Percentiles rank a stretch among this genome's conserved stretches.
These are phyloP conservation scores for Bruchidius siliquastri DNA, from an alignment of 2,888 invertebrate species.

Conservation along the genomic window DNA sequence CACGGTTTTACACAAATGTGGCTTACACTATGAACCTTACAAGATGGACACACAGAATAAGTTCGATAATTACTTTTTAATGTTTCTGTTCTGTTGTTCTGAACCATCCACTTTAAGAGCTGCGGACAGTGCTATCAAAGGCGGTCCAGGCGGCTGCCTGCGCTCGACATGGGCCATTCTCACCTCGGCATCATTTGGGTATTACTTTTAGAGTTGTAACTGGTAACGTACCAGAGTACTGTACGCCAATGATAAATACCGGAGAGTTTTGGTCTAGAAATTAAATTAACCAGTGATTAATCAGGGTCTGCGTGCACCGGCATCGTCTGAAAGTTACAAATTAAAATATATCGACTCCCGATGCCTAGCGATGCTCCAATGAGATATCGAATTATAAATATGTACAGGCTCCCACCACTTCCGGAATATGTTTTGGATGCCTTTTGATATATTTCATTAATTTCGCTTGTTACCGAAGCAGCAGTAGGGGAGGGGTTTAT, in stretches of 20 bases:
- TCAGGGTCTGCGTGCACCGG: not conserved
- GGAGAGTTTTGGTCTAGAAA: not conserved
- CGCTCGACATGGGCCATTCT: no score
- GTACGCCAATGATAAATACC: not conserved
- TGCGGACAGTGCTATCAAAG: no score
- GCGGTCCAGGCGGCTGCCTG: no score
- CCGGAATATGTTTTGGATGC: constrained; percentile 24
- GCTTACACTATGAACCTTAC: no score
- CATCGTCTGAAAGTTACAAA: constrained; percentile 26
- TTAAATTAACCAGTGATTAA: not conserved
- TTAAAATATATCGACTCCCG: constrained; percentile 35
- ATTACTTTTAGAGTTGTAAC: no score
- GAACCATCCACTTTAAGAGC: no score
- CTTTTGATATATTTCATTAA: constrained; percentile 26
- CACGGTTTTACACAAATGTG: no score
- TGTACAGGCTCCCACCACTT: constrained; percentile 7
- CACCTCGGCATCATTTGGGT: no score
- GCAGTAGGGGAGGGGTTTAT: not conserved
- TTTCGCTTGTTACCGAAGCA: constrained; percentile 11
- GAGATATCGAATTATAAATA: constrained; percentile 33
- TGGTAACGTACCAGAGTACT: no score
- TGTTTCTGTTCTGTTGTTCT: no score
- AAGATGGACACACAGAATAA: no score
- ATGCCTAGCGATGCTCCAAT: constrained; percentile 22
- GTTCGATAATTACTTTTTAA: no score